Evolutionary conservation across 2,113 vertebrate species (phyloP).

Genomic region (Siniperca knerii): DNA sequence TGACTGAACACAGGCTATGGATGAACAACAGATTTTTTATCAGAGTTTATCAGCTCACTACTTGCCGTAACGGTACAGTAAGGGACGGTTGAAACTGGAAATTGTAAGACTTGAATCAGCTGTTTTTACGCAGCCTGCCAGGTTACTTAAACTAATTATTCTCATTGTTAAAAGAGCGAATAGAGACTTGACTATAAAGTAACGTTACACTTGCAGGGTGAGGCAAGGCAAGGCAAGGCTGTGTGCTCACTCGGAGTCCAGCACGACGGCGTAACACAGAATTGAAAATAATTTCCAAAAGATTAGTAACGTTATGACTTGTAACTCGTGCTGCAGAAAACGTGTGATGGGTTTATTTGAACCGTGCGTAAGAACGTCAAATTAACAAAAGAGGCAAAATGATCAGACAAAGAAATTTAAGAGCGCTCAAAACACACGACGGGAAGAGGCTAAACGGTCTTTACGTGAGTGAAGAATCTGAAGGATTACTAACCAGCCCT

Average conservation of each 20-base stretch:
- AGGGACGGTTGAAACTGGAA: not conserved
- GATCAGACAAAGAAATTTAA: conserved; percentile 60
- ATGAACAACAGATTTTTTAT: not conserved
- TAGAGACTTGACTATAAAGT: conserved; percentile 22
- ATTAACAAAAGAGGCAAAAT: conserved; percentile 41
- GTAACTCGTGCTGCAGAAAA: not conserved
- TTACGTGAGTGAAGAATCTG: too few species aligned
- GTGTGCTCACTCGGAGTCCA: conserved; percentile 8
- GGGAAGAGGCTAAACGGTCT: too few species aligned
- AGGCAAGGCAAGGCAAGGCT: conserved; percentile 22
- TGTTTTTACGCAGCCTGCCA: not conserved
- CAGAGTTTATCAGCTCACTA: not conserved
- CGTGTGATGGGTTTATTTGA: not conserved
- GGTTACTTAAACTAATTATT: not conserved
- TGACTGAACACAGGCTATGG: not conserved
- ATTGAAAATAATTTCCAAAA: not conserved
- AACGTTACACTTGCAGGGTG: conserved; percentile 34
- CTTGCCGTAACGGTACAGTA: not conserved
- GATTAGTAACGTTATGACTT: not conserved
- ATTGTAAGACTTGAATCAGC: not conserved
- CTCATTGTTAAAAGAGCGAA: not conserved
- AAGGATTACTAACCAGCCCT: not conserved
- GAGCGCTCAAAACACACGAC: conserved; percentile 6
- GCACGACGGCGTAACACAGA: not conserved
- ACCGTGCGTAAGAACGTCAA: not conserved